phyloP scores from a whole-genome alignment of 1,140 invertebrate genomes.

The Cepaea nemoralis region DNA sequence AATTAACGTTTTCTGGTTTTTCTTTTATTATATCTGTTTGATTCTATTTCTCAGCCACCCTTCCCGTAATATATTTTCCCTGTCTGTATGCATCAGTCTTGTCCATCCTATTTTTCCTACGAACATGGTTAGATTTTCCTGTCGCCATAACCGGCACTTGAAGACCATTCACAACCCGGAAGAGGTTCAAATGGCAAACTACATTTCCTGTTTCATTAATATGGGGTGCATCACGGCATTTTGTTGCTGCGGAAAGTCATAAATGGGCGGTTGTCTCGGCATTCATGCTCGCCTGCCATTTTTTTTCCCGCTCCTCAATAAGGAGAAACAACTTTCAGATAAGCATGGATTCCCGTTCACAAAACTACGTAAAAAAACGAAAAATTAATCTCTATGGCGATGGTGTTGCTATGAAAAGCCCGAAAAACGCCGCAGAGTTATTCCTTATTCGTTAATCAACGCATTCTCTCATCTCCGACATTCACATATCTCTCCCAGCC shows the following conservation, averaged over 20 bases:
- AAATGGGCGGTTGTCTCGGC: neutral
- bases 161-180: neutral
- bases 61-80: neutral
- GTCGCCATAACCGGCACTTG: neutral
- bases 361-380: neutral
- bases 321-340: neutral
- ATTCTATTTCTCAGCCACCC: neutral
- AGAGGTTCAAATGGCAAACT: conserved; percentile 16
- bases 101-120: neutral
- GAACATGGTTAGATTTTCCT: neutral
- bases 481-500: neutral
- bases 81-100: conserved; percentile 3
- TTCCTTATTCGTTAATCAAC: neutral
- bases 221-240: neutral
- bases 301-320: neutral
- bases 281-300: neutral
- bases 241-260: neutral
- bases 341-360: neutral
- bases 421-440: neutral
- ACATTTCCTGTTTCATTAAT: conserved; percentile 23
- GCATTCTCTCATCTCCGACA: neutral
- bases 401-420: neutral
- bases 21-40: neutral
- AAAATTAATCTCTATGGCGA: neutral
- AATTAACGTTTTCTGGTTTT: neutral